Conservation (phyloP, 1,140 invertebrate species). For the Aphis gossypii region DNA sequence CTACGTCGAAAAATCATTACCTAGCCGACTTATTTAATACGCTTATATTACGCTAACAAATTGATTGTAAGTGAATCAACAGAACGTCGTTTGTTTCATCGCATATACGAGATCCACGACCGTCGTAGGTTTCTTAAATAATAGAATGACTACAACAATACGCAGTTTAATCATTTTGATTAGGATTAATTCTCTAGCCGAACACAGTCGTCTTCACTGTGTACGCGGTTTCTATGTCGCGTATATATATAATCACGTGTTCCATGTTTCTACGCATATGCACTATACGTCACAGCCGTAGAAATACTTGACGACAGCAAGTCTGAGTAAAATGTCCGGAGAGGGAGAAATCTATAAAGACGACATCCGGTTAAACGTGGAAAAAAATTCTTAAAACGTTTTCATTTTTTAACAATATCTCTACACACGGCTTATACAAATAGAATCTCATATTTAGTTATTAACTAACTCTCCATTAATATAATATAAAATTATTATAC, state of each 20-base stretch:
- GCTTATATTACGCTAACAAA: background rate
- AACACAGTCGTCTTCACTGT: background rate
- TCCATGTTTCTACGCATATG: background rate
- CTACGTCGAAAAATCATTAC: background rate
- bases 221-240: background rate
- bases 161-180: background rate
- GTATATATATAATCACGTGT: background rate
- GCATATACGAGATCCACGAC: background rate
- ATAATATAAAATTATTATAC: too few relatives aligned
- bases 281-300: background rate
- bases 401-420: background rate
- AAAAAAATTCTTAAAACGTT: background rate
- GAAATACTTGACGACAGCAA: background rate
- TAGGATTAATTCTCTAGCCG: background rate
- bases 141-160: background rate
- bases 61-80: slow-evolving; percentile 27
- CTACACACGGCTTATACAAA: background rate
- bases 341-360: background rate
- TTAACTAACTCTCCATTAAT: background rate
- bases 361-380: background rate
- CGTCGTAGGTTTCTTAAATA: background rate
- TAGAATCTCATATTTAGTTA: background rate
- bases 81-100: background rate
- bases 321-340: background rate
- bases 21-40: background rate